Conservation (phyloP, 2,113 vertebrate genomes). For the Leucopsar rothschildi region DNA sequence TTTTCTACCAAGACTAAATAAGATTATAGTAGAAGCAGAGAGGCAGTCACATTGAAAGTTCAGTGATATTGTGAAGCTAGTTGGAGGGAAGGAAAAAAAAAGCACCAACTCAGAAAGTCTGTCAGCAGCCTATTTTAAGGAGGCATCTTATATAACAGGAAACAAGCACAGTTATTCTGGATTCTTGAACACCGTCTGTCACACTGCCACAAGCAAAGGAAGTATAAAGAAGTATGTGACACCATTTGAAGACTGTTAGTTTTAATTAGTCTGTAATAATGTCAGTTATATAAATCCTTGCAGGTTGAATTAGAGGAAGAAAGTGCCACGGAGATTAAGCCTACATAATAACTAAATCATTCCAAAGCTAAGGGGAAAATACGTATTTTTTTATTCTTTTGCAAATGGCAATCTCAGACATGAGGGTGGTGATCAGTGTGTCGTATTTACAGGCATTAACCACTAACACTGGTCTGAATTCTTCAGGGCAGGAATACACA, state of each 20-base stretch:
- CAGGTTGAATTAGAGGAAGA: neutral
- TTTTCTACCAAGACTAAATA: neutral
- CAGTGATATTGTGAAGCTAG: neutral
- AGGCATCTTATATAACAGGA: constrained; percentile 30
- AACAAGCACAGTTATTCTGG: constrained; percentile 26
- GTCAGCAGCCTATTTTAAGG: constrained; percentile 48
- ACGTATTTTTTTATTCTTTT: neutral
- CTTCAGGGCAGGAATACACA: neutral
- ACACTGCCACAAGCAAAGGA: neutral
- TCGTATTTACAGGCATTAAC: neutral
- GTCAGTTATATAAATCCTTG: constrained; percentile 23
- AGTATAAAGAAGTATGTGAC: neutral
- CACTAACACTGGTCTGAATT: neutral
- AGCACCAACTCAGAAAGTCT: neutral
- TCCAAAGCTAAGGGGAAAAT: neutral
- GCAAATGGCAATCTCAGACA: neutral
- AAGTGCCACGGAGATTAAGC: neutral
- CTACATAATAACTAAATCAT: neutral
- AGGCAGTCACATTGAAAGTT: neutral
- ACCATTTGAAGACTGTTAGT: constrained; percentile 30
- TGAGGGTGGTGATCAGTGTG: fast-evolving
- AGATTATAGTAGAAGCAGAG: neutral
- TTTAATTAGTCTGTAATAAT: constrained; percentile 53
- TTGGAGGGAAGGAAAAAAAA: neutral
- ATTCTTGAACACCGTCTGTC: constrained; percentile 43